Evolutionary conservation across 2,888 invertebrate species (phyloP), one percentile per base, ranked within the genome.

Genomic region (Microctonus brassicae): DNA sequence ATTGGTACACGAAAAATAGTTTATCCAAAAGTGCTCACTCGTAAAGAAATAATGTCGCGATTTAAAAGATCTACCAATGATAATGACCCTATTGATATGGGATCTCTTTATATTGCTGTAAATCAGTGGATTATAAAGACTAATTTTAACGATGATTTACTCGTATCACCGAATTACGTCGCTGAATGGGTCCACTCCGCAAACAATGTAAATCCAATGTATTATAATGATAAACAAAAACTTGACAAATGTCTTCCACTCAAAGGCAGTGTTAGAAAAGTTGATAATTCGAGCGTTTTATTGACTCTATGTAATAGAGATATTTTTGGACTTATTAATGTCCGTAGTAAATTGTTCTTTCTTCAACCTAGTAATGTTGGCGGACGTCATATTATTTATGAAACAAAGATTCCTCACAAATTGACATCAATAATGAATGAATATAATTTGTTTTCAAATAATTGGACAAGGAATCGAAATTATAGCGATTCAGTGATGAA

Each of bases 271-370:
- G 70, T 78, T 22, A 52, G 66, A 9, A 64, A 70, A 29, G 67
- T 75, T 42, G 20, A 61, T 3, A 68, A 75, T n/a, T 78, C 78
- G 6, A 72, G 71, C 62, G 76, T 73, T 9, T 66, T 73, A 11
- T 61, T 78, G 9, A 78, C 78, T 10, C 65, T 77, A 20, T 78
- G 78, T 34, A 61, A 73, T 42, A 70, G 61, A 29, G 64, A 72
- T 55, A 75, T 76, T 64, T 78, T 76, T 58, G 78, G 78, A 13
- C 75, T 73, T 39, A 70, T 78, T 53, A 72, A 62, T 36, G 53
- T 74, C 1, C 67, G 57, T 11, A 65, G 69, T 1, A 75, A 65
- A 24, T 72, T 75, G 1, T 77, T 69, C 68, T 77, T 78, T 39
- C 71, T 78, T 20, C 77, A 78, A 61, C 78, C 78, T 1, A 39